phyloP scores from a whole-genome alignment of 2,113 vertebrate genomes.

The Seriola dumerili region DNA sequence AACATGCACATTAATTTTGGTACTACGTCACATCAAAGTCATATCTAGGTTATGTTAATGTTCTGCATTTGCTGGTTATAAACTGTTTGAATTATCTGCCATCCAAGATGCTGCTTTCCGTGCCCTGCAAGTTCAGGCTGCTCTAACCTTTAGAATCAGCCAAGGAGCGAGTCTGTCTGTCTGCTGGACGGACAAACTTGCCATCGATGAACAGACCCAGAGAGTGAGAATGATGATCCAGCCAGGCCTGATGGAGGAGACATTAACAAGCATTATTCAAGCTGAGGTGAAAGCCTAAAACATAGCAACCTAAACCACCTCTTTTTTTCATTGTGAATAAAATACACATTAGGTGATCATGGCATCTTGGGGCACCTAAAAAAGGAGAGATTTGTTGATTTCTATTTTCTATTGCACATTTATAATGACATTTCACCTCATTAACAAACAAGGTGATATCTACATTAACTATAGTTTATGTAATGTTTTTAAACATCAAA shows the following conservation, averaged over 20 bases:
- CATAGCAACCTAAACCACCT: neutral
- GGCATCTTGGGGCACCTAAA: no score
- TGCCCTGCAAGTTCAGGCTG: neutral
- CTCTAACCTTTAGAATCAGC: slow-evolving; percentile 76
- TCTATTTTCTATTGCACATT: neutral
- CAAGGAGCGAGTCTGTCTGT: slow-evolving; percentile 57
- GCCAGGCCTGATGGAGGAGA: slow-evolving; percentile 78
- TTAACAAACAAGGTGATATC: no score
- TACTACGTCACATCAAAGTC: neutral
- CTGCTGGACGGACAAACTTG: slow-evolving; percentile 67
- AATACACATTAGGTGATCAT: neutral
- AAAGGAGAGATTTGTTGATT: neutral
- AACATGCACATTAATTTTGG: no score
- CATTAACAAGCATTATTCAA: neutral
- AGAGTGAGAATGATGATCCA: slow-evolving; percentile 74
- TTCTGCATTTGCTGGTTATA: neutral
- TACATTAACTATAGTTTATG: no score
- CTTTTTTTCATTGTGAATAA: neutral
- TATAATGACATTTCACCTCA: no score
- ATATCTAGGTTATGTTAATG: neutral
- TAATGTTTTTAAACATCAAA: no score
- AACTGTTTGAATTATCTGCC: neutral
- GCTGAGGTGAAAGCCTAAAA: neutral
- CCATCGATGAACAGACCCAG: slow-evolving; percentile 83
- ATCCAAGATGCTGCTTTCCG: neutral